These are phyloP conservation scores for Tenthredo distinguenda DNA, from an alignment of 2,888 invertebrate genomes.

Conservation along the genomic window DNA sequence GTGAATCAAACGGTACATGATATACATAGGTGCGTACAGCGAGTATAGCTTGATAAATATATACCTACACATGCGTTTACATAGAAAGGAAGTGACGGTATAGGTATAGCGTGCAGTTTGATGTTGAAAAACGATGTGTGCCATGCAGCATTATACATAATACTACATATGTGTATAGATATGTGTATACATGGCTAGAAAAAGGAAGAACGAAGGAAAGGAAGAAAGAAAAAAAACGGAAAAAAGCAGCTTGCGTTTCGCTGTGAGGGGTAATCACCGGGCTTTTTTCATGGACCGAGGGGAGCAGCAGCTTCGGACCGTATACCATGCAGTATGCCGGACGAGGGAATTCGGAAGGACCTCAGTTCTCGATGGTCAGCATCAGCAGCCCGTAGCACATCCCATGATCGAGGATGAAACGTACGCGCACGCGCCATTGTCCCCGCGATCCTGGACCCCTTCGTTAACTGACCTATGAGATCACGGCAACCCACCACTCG, in stretches of 20 bases:
- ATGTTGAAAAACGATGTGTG: not conserved
- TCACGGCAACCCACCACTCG: slow-evolving; percentile 26
- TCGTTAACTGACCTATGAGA: slow-evolving; percentile 29
- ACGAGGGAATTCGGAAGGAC: slow-evolving; percentile 21
- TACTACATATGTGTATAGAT: not conserved
- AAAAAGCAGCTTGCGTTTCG: slow-evolving; percentile 44
- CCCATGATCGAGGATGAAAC: not conserved
- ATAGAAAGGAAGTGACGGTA: not conserved
- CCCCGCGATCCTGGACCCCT: not conserved
- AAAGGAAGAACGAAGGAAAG: slow-evolving; percentile 8
- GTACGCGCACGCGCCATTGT: slow-evolving; percentile 27
- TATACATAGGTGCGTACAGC: too few relatives aligned
- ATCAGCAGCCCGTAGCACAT: not conserved
- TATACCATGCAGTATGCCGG: not conserved
- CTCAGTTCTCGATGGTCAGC: slow-evolving; percentile 21
- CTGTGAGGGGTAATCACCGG: slow-evolving; percentile 42
- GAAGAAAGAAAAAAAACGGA: slow-evolving; percentile 12
- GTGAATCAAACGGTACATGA: not conserved
- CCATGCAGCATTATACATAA: not conserved
- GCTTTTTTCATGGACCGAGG: slow-evolving; percentile 36
- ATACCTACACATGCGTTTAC: not conserved
- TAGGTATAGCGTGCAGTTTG: not conserved
- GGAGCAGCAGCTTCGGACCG: slow-evolving; percentile 1
- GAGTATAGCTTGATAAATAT: too few relatives aligned
- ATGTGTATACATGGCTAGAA: not conserved